These are phyloP conservation scores for Holotrichia oblita DNA, from an alignment of 1,140 invertebrate genomes.

Conservation along the genomic window DNA sequence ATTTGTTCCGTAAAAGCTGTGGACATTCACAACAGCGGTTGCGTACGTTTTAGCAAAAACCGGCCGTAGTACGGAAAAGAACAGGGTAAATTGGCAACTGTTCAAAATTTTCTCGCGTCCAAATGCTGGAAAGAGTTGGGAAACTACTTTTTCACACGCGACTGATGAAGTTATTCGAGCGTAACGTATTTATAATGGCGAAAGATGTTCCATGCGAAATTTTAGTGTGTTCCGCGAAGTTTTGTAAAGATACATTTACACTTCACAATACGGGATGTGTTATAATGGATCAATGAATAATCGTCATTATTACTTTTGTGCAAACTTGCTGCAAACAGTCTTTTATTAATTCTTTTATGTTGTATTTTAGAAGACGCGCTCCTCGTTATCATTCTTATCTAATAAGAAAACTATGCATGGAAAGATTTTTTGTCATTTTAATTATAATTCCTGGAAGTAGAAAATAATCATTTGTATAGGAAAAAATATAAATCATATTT, in stretches of 20 bases:
- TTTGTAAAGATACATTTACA: background rate
- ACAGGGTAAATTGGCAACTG: slow-evolving; percentile 14
- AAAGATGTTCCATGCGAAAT: background rate
- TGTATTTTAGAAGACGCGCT: too few species aligned
- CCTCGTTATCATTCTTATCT: too few species aligned
- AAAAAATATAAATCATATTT: too few species aligned
- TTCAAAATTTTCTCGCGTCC: slow-evolving; percentile 29
- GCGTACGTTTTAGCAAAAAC: background rate
- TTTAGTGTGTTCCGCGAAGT: background rate
- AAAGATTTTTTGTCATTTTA: too few species aligned
- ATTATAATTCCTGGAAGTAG: too few species aligned
- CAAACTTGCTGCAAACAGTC: too few species aligned
- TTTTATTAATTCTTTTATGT: too few species aligned
- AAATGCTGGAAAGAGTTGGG: background rate
- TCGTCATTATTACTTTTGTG: background rate
- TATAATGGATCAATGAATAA: background rate
- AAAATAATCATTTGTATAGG: too few species aligned
- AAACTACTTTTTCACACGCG: slow-evolving; percentile 27
- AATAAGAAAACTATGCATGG: too few species aligned
- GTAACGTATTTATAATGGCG: slow-evolving; percentile 15
- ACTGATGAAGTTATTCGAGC: background rate
- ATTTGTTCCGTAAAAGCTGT: slow-evolving; percentile 15
- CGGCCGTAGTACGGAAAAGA: background rate
- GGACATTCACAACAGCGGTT: background rate
- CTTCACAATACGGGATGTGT: background rate